Percentiles rank a stretch among this genome's conserved stretches.
Evolutionary conservation across 1,140 invertebrate species (phyloP).

Genomic region (Halictus rubicundus): DNA sequence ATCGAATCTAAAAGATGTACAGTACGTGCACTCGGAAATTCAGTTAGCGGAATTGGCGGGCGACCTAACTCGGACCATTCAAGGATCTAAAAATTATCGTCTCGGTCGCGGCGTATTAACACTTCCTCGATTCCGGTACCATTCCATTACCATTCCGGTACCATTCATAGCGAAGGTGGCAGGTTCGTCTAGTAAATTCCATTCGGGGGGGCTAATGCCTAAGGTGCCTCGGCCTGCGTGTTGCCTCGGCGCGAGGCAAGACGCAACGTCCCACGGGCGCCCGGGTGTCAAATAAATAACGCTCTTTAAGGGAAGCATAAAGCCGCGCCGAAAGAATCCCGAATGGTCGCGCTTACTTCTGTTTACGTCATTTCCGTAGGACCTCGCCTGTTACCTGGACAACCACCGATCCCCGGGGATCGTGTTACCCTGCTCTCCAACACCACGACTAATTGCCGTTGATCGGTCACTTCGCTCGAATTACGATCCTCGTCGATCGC

Average conservation of each 20-base stretch:
- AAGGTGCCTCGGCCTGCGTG: too few relatives aligned
- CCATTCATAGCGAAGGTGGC: too few relatives aligned
- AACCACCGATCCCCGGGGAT: neutral
- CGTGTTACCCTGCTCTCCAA: too few relatives aligned
- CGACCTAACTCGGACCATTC: neutral
- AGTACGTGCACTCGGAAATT: neutral
- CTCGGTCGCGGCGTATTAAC: neutral
- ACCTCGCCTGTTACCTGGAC: neutral
- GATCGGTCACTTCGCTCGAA: neutral
- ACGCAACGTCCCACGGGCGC: neutral
- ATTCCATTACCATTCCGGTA: too few relatives aligned
- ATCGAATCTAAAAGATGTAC: too few relatives aligned
- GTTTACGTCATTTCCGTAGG: neutral
- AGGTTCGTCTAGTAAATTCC: neutral
- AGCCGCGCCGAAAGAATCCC: neutral
- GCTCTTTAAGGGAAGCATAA: neutral
- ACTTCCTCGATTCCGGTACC: neutral
- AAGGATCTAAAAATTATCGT: neutral
- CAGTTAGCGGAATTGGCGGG: neutral
- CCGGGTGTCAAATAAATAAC: neutral
- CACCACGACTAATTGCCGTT: neutral
- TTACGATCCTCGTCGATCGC: neutral
- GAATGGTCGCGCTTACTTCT: neutral
- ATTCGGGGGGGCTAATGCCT: neutral
- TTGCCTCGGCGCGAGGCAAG: neutral